These are phyloP conservation scores for Microctenopoma lineatum DNA, from an alignment of 2,797 vertebrate species.

Conservation along the genomic window DNA sequence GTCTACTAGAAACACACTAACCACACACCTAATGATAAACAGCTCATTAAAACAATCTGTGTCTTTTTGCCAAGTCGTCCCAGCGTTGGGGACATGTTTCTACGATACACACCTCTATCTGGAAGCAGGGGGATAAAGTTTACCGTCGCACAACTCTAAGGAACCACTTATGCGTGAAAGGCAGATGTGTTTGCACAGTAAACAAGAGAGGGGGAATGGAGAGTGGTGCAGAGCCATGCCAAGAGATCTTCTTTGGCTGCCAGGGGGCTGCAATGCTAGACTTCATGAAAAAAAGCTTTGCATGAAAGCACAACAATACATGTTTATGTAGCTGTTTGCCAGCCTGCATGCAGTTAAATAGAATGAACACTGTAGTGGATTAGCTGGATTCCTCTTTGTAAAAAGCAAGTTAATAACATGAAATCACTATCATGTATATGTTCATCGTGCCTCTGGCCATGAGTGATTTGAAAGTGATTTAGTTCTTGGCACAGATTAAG, in stretches of 20 bases:
- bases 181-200: conserved; percentile 79
- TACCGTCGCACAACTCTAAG: conserved; percentile 66
- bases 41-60: conserved; percentile 67
- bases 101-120: conserved; percentile 60
- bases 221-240: conserved; percentile 60
- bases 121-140: conserved; percentile 66
- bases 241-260: conserved; percentile 61
- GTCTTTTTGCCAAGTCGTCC: conserved; percentile 63
- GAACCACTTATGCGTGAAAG: conserved; percentile 78
- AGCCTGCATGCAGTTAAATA: not conserved
- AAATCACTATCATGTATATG: conserved; percentile 7
- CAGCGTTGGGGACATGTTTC: conserved; percentile 65
- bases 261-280: conserved; percentile 51
- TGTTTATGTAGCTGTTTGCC: conserved; percentile 12
- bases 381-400: not conserved
- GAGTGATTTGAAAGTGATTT: not conserved
- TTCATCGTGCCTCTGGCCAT: not conserved
- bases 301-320: conserved; percentile 37
- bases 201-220: conserved; percentile 69
- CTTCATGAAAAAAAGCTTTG: conserved; percentile 42
- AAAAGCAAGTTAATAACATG: not conserved
- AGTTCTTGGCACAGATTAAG: too few species aligned
- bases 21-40: conserved; percentile 50
- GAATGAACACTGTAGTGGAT: not conserved
- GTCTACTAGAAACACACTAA: conserved; percentile 19